A percentile compares a stretch with the other conserved stretches of the same genome.
These are phyloP conservation scores for Hippocampus barbouri DNA, from an alignment of 2,113 vertebrate genomes.

Conservation along the genomic window DNA sequence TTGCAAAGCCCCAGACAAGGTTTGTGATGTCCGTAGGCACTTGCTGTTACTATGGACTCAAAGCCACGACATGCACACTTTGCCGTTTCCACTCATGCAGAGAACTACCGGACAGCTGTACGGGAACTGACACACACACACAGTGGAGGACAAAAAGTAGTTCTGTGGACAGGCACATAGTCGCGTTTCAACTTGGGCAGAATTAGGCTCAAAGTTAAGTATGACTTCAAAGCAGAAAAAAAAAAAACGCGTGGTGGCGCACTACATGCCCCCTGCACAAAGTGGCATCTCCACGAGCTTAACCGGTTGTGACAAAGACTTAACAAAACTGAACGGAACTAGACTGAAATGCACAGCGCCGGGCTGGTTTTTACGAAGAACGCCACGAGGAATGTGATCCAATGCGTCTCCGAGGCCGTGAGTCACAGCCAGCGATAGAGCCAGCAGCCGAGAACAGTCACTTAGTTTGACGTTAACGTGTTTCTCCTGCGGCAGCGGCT, in stretches of 20 bases:
- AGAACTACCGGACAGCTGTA: slow-evolving; percentile 40
- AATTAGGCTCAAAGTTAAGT: slow-evolving; percentile 4
- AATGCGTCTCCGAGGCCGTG: slow-evolving; percentile 44
- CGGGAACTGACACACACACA: slow-evolving; percentile 46
- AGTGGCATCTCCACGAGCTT: slow-evolving; percentile 28
- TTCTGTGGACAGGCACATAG: slow-evolving; percentile 7
- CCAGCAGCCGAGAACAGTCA: slow-evolving; percentile 59
- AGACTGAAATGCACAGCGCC: slow-evolving; percentile 32
- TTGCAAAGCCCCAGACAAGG: not conserved
- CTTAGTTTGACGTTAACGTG: slow-evolving; percentile 68
- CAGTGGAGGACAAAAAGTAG: slow-evolving; percentile 31
- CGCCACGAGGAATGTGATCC: slow-evolving; percentile 46
- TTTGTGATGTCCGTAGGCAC: not conserved
- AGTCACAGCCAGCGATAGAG: slow-evolving; percentile 59
- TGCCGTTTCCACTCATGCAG: slow-evolving; percentile 34
- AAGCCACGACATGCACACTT: slow-evolving; percentile 7
- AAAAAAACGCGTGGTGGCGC: not conserved
- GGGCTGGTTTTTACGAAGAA: slow-evolving; percentile 36
- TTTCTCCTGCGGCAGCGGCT: slow-evolving; percentile 60
- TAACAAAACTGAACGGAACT: slow-evolving; percentile 55
- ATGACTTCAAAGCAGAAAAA: not conserved
- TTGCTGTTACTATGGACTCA: not conserved
- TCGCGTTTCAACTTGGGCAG: not conserved
- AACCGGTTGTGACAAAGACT: slow-evolving; percentile 49
- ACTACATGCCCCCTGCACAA: slow-evolving; percentile 11